Conservation (phyloP, 2,113 vertebrate species). For the Indicator maculatus region DNA sequence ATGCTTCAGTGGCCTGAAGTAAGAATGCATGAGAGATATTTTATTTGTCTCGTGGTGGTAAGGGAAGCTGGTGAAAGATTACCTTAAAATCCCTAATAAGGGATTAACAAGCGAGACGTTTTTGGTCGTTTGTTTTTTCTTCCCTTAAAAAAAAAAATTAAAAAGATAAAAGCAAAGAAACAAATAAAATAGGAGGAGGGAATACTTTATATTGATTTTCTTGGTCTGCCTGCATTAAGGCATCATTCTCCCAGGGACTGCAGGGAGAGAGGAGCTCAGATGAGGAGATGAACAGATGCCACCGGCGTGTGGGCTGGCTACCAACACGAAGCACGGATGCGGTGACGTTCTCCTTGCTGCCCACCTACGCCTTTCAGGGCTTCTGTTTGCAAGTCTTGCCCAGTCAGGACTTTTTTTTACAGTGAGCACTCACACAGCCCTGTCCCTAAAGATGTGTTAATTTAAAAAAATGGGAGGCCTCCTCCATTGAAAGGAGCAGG, state of each 20-base stretch:
- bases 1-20: conserved; percentile 68
- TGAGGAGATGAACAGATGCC: conserved; percentile 54
- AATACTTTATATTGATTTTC: conserved; percentile 51
- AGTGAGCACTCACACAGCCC: not conserved
- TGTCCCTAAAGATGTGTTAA: not conserved
- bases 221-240: conserved; percentile 49
- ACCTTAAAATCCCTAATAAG: conserved; percentile 58
- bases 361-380: conserved; percentile 39
- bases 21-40: conserved; percentile 33
- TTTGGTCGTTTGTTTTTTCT: not conserved
- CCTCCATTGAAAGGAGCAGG: not conserved
- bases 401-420: not conserved
- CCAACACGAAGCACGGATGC: conserved; percentile 43
- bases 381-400: conserved; percentile 55
- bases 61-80: conserved; percentile 68
- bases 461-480: not conserved
- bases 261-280: not conserved
- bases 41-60: not conserved
- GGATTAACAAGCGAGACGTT: conserved; percentile 36
- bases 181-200: conserved; percentile 32
- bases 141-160: conserved; percentile 4
- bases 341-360: conserved; percentile 38
- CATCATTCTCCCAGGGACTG: conserved; percentile 41
- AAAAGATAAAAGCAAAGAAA: not conserved
- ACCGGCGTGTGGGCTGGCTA: conserved; percentile 37